These are phyloP conservation scores for Rhizoglyphus robini DNA, from an alignment of 1,140 invertebrate species.

Conservation along the genomic window DNA sequence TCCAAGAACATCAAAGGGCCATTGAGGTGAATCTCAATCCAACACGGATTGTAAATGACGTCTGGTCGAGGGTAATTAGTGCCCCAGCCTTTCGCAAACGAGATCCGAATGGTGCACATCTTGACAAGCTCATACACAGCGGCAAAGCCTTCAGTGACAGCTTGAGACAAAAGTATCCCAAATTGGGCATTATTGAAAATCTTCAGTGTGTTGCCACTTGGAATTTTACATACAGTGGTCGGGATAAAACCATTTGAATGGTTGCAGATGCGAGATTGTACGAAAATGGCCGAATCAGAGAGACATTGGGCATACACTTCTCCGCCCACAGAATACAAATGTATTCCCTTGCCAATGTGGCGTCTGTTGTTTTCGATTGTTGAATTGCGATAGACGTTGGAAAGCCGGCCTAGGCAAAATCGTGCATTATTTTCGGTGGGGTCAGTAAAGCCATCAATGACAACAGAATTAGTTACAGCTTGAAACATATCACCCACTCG, in stretches of 20 bases:
- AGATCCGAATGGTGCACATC: conserved; percentile 99
- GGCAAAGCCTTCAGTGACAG: conserved; percentile 94
- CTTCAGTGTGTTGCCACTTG: conserved; percentile 91
- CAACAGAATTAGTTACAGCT: conserved; percentile 35
- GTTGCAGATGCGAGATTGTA: conserved; percentile 91
- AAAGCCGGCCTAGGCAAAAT: conserved; percentile 45
- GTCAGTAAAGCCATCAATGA: conserved; percentile 39
- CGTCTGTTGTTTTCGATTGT: conserved; percentile 46
- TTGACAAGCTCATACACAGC: conserved; percentile 92
- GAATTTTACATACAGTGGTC: no score
- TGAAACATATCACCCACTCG: conserved; percentile 44
- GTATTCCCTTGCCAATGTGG: conserved; percentile 43
- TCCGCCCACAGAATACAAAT: conserved; percentile 29
- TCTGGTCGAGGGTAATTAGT: conserved; percentile 92
- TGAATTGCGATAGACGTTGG: conserved; percentile 46
- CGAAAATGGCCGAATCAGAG: conserved; percentile 88
- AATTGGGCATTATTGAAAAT: conserved; percentile 99
- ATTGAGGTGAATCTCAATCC: conserved; percentile 97
- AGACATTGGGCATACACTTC: conserved; percentile 62
- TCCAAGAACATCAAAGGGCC: conserved; percentile 96
- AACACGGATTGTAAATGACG: conserved; percentile 94
- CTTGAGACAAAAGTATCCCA: conserved; percentile 84
- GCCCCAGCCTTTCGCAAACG: conserved; percentile 98
- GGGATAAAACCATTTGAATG: conserved; percentile 83
- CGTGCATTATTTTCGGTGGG: conserved; percentile 39